These are phyloP conservation scores for Lepus europaeus DNA, from an alignment of 2,113 vertebrate genomes.

Conservation along the genomic window DNA sequence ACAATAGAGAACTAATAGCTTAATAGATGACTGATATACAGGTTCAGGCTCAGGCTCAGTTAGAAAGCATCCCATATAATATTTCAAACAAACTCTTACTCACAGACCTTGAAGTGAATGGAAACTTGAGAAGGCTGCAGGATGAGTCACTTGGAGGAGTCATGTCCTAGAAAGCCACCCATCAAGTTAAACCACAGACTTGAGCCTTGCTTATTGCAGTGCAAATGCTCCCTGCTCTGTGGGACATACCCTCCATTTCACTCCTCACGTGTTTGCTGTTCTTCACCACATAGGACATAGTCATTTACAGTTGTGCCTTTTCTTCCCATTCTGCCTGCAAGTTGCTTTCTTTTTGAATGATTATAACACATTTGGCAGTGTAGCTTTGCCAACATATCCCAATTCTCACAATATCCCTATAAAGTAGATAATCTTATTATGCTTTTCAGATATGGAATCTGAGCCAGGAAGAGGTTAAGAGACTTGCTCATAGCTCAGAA, in stretches of 20 bases:
- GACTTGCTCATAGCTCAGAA: background rate
- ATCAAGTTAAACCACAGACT: background rate
- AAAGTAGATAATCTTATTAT: background rate
- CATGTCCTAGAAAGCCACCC: background rate
- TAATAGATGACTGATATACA: background rate
- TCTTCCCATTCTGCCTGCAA: background rate
- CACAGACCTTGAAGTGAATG: background rate
- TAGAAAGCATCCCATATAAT: background rate
- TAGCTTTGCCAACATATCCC: background rate
- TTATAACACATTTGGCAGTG: background rate
- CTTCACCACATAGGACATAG: background rate
- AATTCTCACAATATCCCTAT: background rate
- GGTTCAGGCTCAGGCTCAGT: background rate
- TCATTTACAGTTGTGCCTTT: background rate
- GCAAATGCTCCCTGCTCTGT: background rate
- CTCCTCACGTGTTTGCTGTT: slow-evolving; percentile 8
- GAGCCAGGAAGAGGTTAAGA: background rate
- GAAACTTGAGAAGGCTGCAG: background rate
- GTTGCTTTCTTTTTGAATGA: slow-evolving; percentile 7
- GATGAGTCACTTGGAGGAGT: background rate
- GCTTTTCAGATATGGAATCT: slow-evolving; percentile 10
- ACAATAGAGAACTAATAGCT: background rate
- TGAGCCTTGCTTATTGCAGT: background rate
- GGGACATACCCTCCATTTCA: background rate
- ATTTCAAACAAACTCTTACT: background rate